Evolutionary conservation across 2,797 vertebrate genomes (phyloP).

Genomic region (Micropoecilia bifurca): DNA sequence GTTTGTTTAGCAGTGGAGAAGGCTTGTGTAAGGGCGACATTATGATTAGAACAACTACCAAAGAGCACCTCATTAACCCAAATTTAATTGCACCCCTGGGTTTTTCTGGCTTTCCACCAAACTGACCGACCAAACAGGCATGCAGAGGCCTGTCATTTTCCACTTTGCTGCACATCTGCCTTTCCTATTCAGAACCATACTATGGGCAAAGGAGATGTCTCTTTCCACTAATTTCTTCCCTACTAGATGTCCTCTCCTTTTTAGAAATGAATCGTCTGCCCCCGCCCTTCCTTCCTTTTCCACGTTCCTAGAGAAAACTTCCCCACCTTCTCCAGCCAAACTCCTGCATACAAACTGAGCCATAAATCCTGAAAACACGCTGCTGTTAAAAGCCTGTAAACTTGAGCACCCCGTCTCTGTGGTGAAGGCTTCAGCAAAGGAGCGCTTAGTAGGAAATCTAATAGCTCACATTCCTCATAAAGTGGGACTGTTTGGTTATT

Average conservation of each 20-base stretch:
- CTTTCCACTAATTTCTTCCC: constrained; percentile 35
- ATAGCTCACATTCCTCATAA: constrained; percentile 78
- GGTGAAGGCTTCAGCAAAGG: constrained; percentile 57
- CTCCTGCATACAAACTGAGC: constrained; percentile 55
- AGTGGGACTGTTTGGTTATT: constrained; percentile 71
- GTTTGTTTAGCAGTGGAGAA: neutral
- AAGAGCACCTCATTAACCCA: constrained; percentile 42
- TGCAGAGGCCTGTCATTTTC: constrained; percentile 57
- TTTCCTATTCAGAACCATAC: constrained; percentile 39
- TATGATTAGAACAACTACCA: constrained; percentile 30
- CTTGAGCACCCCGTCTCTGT: constrained; percentile 55
- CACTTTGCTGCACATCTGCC: constrained; percentile 51
- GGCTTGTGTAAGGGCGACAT: constrained; percentile 5
- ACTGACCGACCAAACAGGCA: constrained; percentile 45
- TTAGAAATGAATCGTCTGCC: constrained; percentile 39
- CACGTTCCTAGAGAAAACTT: constrained; percentile 10
- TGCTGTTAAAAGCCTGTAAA: constrained; percentile 76
- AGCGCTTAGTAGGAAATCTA: constrained; percentile 68
- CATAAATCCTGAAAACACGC: constrained; percentile 73
- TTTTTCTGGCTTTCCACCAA: constrained; percentile 28
- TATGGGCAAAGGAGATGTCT: constrained; percentile 36
- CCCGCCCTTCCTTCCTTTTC: constrained; percentile 10
- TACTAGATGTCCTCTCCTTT: constrained; percentile 44
- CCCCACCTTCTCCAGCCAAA: constrained; percentile 21
- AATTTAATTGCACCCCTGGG: constrained; percentile 17